Percentiles rank a stretch among this genome's conserved stretches.
phyloP scores from a whole-genome alignment of 2,113 vertebrate genomes.

The Leptodactylus fuscus region DNA sequence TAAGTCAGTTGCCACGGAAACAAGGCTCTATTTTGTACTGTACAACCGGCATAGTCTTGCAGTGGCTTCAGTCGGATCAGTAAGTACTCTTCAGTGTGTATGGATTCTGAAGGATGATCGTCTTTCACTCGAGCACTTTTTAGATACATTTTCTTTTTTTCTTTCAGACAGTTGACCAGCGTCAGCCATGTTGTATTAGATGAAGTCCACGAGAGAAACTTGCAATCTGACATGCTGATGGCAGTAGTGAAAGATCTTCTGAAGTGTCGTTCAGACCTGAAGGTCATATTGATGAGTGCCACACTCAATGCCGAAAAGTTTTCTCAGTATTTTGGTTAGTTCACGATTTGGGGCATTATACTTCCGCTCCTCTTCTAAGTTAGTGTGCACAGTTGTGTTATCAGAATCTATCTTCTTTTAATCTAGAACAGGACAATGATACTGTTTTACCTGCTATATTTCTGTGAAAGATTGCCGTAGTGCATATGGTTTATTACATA shows the following conservation, averaged over 20 bases:
- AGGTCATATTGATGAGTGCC: conserved; percentile 94
- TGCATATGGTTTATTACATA: too few relatives aligned
- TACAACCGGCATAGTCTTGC: conserved; percentile 95
- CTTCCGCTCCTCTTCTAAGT: too few relatives aligned
- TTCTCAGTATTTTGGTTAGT: conserved; percentile 92
- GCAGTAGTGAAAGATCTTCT: conserved; percentile 91
- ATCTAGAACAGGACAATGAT: too few relatives aligned
- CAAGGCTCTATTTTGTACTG: conserved; percentile 97
- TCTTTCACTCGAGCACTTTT: neutral
- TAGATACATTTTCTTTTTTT: conserved; percentile 30
- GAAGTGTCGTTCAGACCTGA: conserved; percentile 81
- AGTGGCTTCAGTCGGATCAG: conserved; percentile 97
- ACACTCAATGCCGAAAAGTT: conserved; percentile 97
- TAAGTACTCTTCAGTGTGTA: conserved; percentile 74
- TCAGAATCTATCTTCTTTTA: too few relatives aligned
- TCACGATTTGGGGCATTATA: neutral
- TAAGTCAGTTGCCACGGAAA: conserved; percentile 93
- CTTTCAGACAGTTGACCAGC: conserved; percentile 81
- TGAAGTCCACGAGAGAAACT: conserved; percentile 96
- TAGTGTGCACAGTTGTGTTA: too few relatives aligned
- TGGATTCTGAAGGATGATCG: neutral
- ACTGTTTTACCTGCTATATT: too few relatives aligned
- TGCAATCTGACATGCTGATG: conserved; percentile 95
- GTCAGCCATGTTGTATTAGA: conserved; percentile 93
- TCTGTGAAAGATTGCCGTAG: too few relatives aligned